Evolutionary conservation across 2,797 vertebrate genomes (phyloP).

Genomic region (Myotis vivesi): DNA sequence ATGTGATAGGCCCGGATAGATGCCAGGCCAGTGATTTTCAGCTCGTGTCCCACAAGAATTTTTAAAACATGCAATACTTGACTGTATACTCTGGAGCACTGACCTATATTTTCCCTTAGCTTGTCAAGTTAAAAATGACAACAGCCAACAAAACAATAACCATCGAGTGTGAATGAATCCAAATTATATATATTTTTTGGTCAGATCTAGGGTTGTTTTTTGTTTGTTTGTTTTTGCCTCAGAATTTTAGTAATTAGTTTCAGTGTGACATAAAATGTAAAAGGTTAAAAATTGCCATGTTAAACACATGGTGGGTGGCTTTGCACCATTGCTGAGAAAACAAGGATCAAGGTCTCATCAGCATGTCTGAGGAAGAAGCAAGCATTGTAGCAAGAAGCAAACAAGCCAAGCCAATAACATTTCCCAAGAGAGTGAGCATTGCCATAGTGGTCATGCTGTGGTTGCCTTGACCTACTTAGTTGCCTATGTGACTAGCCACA

Average conservation of each 20-base stretch:
- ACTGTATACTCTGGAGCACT: too few relatives aligned
- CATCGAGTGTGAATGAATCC: too few relatives aligned
- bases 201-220: background rate
- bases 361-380: background rate
- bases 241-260: background rate
- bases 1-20: background rate
- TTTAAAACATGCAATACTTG: too few relatives aligned
- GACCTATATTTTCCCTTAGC: too few relatives aligned
- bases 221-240: background rate
- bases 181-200: background rate
- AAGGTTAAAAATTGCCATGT: background rate
- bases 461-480: conserved; percentile 35
- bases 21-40: background rate
- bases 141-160: too few relatives aligned
- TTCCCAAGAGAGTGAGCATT: background rate
- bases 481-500: conserved; percentile 28
- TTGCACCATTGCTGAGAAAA: background rate
- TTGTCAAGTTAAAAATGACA: too few relatives aligned
- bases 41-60: too few relatives aligned
- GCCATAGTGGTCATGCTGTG: background rate
- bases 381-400: background rate
- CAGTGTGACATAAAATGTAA: background rate
- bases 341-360: background rate
- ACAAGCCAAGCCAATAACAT: background rate
- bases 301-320: background rate